Conservation (phyloP, 2,888 invertebrate species). For the Stomorhina lunata region DNA sequence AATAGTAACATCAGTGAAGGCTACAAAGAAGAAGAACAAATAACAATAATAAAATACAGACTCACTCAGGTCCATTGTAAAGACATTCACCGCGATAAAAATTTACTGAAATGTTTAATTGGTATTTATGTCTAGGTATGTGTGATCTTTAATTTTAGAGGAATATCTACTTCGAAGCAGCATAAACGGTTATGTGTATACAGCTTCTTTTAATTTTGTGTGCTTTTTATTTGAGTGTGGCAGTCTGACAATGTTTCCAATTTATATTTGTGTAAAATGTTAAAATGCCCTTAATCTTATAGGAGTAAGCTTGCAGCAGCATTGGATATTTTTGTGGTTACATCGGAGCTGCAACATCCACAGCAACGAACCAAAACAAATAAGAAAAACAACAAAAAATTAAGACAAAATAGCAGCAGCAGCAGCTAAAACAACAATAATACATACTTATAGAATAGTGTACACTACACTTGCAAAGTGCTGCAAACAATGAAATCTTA, state of each 20-base stretch:
- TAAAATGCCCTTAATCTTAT: constrained; percentile 46
- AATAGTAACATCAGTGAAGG: constrained; percentile 68
- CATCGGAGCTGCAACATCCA: background rate
- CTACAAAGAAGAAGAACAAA: background rate
- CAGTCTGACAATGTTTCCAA: constrained; percentile 26
- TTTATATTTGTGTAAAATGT: constrained; percentile 17
- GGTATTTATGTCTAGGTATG: background rate
- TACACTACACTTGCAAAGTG: constrained; percentile 5
- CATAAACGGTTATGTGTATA: background rate
- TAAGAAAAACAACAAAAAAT: background rate
- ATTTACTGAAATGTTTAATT: constrained; percentile 37
- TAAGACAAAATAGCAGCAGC: constrained; percentile 28
- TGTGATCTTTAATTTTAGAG: constrained; percentile 27
- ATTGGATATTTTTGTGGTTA: background rate
- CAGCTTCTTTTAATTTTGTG: background rate
- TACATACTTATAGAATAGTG: constrained; percentile 32
- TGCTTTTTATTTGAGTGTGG: background rate
- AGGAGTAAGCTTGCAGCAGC: background rate
- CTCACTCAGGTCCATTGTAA: background rate
- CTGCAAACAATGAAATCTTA: constrained; percentile 64
- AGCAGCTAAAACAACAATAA: constrained; percentile 29
- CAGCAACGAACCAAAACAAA: background rate
- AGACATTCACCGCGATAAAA: constrained; percentile 3
- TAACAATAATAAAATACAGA: constrained; percentile 4
- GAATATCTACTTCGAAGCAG: background rate